Percentiles rank a stretch among this genome's conserved stretches.
phyloP scores from a whole-genome alignment of 64 coral and sea anemone species.

The Dendronephthya gigantea region DNA sequence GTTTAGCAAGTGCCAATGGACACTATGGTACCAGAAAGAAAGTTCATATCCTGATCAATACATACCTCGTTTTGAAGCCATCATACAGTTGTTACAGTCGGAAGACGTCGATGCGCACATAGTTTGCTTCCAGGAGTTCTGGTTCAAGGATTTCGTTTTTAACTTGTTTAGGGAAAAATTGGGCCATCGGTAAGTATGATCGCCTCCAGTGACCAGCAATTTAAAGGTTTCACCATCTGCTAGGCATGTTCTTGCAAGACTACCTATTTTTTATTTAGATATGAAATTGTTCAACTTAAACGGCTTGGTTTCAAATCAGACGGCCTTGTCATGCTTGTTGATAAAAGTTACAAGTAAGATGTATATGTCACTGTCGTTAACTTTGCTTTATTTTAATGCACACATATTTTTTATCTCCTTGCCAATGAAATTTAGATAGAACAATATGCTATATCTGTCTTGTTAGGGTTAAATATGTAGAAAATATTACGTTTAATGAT shows the following conservation, averaged over 20 bases:
- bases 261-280: slow-evolving; percentile 22
- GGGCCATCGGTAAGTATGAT: slow-evolving; percentile 42
- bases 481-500: slow-evolving; percentile 52
- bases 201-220: too few relatives aligned
- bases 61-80: slow-evolving; percentile 30
- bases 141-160: slow-evolving; percentile 56
- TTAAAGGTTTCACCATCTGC: too few relatives aligned
- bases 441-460: not conserved
- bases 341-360: slow-evolving; percentile 35
- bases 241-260: too few relatives aligned
- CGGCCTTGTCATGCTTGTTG: slow-evolving; percentile 48
- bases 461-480: slow-evolving; percentile 33
- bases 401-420: too few relatives aligned
- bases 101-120: slow-evolving; percentile 28
- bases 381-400: too few relatives aligned
- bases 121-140: slow-evolving; percentile 64
- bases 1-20: slow-evolving; percentile 41
- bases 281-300: slow-evolving; percentile 58
- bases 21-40: slow-evolving; percentile 38
- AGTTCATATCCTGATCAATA: slow-evolving; percentile 46
- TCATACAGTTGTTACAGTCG: slow-evolving; percentile 39
- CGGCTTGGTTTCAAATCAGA: slow-evolving; percentile 57
- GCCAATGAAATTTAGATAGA: too few relatives aligned
- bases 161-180: slow-evolving; percentile 56
- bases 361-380: not conserved